phyloP scores from a whole-genome alignment of 2,888 invertebrate species.

The Cheilosia scutellata region DNA sequence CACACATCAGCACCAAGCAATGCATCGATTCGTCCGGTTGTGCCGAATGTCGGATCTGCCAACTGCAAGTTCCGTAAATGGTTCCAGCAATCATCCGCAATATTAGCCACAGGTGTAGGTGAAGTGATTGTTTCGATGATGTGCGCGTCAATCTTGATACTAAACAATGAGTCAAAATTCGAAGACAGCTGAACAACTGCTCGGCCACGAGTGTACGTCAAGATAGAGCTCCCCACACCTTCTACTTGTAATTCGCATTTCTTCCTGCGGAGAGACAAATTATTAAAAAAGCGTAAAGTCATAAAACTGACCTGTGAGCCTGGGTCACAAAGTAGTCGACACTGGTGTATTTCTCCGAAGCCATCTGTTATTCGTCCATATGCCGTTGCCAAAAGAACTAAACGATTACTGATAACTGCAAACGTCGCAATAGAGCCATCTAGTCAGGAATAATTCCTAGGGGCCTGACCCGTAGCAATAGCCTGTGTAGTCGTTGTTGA shows the following conservation, averaged over 20 bases:
- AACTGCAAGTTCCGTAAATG: slow-evolving; percentile 70
- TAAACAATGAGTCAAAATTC: slow-evolving; percentile 2
- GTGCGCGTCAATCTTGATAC: slow-evolving; percentile 12
- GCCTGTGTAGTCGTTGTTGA: neutral
- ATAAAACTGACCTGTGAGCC: slow-evolving; percentile 62
- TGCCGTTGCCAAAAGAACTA: slow-evolving; percentile 46
- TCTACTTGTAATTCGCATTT: slow-evolving; percentile 42
- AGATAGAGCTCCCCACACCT: slow-evolving; percentile 22
- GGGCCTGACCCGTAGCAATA: slow-evolving; percentile 2
- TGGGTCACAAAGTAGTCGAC: slow-evolving; percentile 55
- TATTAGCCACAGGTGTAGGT: slow-evolving; percentile 69
- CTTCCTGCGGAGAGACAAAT: slow-evolving; percentile 41
- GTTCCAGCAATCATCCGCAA: slow-evolving; percentile 68
- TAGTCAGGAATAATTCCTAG: slow-evolving; percentile 43
- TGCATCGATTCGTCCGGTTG: slow-evolving; percentile 36
- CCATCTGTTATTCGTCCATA: slow-evolving; percentile 51
- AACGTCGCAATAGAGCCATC: slow-evolving; percentile 29
- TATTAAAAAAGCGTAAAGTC: slow-evolving; percentile 45
- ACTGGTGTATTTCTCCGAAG: slow-evolving; percentile 44
- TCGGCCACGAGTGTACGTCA: slow-evolving; percentile 32
- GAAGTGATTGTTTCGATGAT: slow-evolving; percentile 13
- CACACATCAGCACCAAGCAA: slow-evolving; percentile 46
- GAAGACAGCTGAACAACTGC: slow-evolving; percentile 22
- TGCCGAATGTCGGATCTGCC: slow-evolving; percentile 62
- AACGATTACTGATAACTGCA: slow-evolving; percentile 27